These are phyloP conservation scores for Andrena bucephala DNA, from an alignment of 2,888 invertebrate genomes.

Conservation along the genomic window DNA sequence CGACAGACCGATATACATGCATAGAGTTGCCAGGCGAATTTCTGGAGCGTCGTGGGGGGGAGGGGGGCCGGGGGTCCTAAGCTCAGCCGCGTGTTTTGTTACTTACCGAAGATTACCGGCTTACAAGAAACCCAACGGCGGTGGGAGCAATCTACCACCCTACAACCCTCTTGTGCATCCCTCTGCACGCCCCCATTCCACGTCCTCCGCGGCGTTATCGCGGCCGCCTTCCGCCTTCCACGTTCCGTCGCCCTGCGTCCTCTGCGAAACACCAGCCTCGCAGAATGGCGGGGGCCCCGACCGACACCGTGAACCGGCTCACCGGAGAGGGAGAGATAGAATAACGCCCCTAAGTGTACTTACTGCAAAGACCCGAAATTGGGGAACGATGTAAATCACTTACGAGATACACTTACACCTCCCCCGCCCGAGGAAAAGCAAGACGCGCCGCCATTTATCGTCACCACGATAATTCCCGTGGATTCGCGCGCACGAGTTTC, in stretches of 20 bases:
- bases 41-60: constrained; percentile 56
- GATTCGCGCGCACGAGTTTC: constrained; percentile 69
- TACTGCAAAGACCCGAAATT: constrained; percentile 76
- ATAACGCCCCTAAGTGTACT: constrained; percentile 75
- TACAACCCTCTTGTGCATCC: constrained; percentile 56
- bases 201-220: constrained; percentile 66
- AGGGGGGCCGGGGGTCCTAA: constrained; percentile 59
- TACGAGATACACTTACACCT: constrained; percentile 71
- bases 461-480: constrained; percentile 70
- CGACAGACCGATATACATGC: constrained; percentile 60
- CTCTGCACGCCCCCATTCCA: constrained; percentile 37
- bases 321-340: constrained; percentile 62
- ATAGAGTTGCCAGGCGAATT: constrained; percentile 67
- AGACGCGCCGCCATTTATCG: constrained; percentile 70
- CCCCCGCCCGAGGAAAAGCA: constrained; percentile 68
- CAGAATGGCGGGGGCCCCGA: constrained; percentile 6
- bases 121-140: constrained; percentile 76
- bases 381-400: constrained; percentile 77
- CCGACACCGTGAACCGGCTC: constrained; percentile 13
- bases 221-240: constrained; percentile 53
- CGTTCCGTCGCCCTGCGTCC: constrained; percentile 47
- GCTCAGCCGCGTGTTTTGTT: constrained; percentile 78
- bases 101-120: constrained; percentile 79
- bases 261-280: constrained; percentile 61
- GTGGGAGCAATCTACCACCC: constrained; percentile 71